Evolutionary conservation across 2,888 invertebrate genomes (phyloP).

Genomic region (Watsonalla binaria): DNA sequence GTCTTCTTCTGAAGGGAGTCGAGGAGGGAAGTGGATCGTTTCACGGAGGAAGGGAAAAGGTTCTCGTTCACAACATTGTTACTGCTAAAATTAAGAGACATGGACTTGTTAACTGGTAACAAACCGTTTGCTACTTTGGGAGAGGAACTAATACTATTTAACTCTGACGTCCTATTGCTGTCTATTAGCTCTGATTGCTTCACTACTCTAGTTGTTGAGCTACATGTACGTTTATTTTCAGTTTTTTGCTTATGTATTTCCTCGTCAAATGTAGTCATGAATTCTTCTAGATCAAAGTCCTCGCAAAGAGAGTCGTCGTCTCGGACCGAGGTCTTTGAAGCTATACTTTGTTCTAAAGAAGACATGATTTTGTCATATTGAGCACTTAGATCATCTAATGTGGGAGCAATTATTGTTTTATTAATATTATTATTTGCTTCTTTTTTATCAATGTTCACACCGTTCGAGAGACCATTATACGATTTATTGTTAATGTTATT

Average conservation of each 20-base stretch:
- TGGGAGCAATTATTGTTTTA: conserved; percentile 39
- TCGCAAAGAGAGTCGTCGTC: conserved; percentile 78
- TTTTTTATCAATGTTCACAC: conserved; percentile 33
- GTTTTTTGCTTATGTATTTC: conserved; percentile 70
- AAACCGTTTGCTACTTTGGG: conserved; percentile 57
- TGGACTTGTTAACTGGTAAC: conserved; percentile 71
- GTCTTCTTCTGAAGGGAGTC: conserved; percentile 73
- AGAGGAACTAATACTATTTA: conserved; percentile 55
- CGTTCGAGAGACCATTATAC: conserved; percentile 38
- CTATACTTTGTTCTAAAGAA: conserved; percentile 69
- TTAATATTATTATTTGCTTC: conserved; percentile 44
- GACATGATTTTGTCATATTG: conserved; percentile 77
- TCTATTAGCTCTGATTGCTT: conserved; percentile 54
- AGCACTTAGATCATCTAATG: conserved; percentile 62
- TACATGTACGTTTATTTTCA: conserved; percentile 67
- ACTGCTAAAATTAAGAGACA: conserved; percentile 79
- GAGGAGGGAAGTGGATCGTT: conserved; percentile 77
- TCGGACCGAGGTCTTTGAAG: conserved; percentile 65
- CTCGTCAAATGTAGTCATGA: conserved; percentile 83
- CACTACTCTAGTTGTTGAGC: conserved; percentile 70
- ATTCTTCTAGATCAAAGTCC: conserved; percentile 82
- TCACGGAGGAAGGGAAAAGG: conserved; percentile 73
- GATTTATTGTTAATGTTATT: conserved; percentile 45
- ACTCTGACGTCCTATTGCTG: conserved; percentile 51
- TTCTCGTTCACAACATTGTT: conserved; percentile 68